phyloP scores from a whole-genome alignment of 2,797 vertebrate genomes.

The Octomys mimax region DNA sequence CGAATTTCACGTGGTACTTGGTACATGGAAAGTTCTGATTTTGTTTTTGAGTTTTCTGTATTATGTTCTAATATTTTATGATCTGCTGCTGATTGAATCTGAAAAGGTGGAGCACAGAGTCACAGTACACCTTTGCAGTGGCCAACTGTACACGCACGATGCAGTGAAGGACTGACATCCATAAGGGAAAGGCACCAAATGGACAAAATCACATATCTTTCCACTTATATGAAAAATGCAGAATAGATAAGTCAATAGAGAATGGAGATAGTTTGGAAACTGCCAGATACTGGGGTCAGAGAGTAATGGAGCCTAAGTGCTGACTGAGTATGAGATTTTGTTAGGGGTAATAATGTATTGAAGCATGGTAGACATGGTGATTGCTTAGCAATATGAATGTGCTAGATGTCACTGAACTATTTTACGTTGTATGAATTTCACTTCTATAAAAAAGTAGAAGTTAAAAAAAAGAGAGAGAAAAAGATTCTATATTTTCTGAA shows the following conservation, averaged over 20 bases:
- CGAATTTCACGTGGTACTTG: background rate
- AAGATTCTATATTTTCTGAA: background rate
- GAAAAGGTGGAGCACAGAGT: background rate
- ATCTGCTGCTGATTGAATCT: background rate
- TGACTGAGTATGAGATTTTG: background rate
- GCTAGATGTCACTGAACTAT: background rate
- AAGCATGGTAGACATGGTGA: background rate
- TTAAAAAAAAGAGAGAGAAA: background rate
- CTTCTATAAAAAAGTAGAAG: background rate
- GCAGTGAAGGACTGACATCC: background rate
- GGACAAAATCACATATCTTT: background rate
- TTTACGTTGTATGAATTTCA: background rate
- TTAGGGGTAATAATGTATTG: background rate
- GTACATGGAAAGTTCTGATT: background rate
- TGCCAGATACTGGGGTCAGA: background rate
- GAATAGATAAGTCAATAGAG: background rate
- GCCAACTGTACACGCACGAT: background rate
- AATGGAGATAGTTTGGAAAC: background rate
- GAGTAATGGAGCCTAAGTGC: background rate
- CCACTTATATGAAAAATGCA: background rate
- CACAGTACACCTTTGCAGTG: background rate
- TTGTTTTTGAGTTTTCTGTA: background rate
- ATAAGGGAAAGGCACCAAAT: conserved; percentile 37
- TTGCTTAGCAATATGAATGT: background rate
- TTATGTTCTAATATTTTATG: background rate